Base-by-base conservation (phyloP, 2,888 invertebrate species). In the Julus scanicus region DNA sequence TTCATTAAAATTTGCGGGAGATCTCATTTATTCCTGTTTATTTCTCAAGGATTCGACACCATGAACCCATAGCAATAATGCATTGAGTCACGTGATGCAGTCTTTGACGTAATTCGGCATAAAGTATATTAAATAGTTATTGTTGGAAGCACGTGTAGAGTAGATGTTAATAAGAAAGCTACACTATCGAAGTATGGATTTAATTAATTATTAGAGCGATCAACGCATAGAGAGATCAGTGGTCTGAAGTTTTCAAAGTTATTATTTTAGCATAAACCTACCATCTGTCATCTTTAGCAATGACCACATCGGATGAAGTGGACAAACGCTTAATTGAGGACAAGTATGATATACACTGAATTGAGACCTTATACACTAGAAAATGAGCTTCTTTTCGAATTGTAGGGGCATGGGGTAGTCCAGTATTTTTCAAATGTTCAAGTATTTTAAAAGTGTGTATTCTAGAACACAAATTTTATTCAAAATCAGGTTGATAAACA, bases 241-340 rank as follows among this genome's bases (percentile, higher is more conserved):
- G 40, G 84, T 84, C 44, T 84, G 1, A n/a, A 40, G n/a, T 40
- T 8, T 39, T 39, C 9, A 40, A 40, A 8, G 71, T 9, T 84
- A 48, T 11, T 84, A 84, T n/a, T 84, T 84, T n/a, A 39, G 39
- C 20, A 84, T 6, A 40, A 15, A 40, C 84, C 84, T 71, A 71
- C 71, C 71, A 9, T 20, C 20, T 9, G 29, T 57, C 63, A 63
- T 20, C 63, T 63, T 63, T 20, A 63, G 63, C n/a, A 63, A 63
- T 63, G 63, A n/a, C 63, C 63, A 20, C 20, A 44, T 63, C 63
- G 20, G 63, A 17, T 20, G 20, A 63, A n/a, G 63, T 20, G 20
- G n/a, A n/a, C 63, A 63, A 20, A 20, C 17, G 63, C 63, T 20
- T 20, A 63, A 20, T 20, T 20, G 20, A 63, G n/a, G 71, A 71